phyloP scores from a whole-genome alignment of 2,888 invertebrate species.

The Masnerella sp. region DNA sequence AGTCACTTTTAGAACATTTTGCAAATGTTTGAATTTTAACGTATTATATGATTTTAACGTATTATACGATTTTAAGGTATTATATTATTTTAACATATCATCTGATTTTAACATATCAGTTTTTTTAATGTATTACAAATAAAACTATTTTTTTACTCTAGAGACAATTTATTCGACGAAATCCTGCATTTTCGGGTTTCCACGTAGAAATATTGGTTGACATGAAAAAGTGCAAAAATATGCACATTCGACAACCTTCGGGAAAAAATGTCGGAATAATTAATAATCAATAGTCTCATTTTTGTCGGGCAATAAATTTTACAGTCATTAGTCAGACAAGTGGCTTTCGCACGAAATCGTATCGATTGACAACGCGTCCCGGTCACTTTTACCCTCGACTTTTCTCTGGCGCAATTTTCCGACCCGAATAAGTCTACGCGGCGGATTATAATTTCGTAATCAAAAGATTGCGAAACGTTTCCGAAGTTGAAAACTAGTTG shows the following conservation, averaged over 20 bases:
- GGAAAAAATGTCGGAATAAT: conserved; percentile 22
- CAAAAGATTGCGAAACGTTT: conserved; percentile 7
- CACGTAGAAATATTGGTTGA: too few species aligned
- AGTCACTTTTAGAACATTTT: too few species aligned
- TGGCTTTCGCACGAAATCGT: conserved; percentile 34
- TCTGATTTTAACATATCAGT: too few species aligned
- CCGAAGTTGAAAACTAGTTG: background rate
- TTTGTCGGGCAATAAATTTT: conserved; percentile 33
- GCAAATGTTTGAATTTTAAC: too few species aligned
- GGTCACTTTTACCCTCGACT: background rate
- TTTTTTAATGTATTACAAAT: too few species aligned
- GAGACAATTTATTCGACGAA: too few species aligned
- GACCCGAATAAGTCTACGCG: background rate
- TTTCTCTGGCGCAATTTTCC: background rate
- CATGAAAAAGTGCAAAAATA: too few species aligned
- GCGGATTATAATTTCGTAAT: conserved; percentile 11
- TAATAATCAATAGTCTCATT: conserved; percentile 40
- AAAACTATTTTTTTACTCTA: too few species aligned
- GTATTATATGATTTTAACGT: too few species aligned
- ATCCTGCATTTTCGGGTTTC: too few species aligned
- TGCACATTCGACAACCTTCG: conserved; percentile 19
- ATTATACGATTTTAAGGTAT: too few species aligned
- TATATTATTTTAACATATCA: too few species aligned
- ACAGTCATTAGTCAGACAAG: conserved; percentile 31
- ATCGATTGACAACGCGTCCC: conserved; percentile 24